Base-by-base conservation (phyloP, 2,113 vertebrate genomes). In the Halichoeres trimaculatus region DNA sequence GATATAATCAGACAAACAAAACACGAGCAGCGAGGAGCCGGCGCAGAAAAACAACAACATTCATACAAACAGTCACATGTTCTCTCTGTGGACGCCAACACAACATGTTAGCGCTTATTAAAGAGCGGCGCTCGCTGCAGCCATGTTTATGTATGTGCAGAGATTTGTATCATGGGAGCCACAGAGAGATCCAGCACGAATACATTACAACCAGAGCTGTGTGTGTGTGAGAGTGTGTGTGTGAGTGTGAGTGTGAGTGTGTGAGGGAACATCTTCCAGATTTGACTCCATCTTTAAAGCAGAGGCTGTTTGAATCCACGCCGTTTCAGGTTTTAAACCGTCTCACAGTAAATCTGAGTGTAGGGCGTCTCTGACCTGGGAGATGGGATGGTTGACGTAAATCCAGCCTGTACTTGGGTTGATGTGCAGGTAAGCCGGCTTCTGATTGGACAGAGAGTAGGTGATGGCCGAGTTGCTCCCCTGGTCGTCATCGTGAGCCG, bases 331-430 rank as follows among this genome's bases (percentile, higher is more conserved):
- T n/a, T n/a, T n/a, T n/a, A n/a, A n/a, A n/a, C n/a, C n/a, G n/a
- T n/a, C n/a, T n/a, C n/a, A n/a, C n/a, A n/a, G n/a, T n/a, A n/a
- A n/a, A n/a, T n/a, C n/a, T n/a, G n/a, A n/a, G n/a, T n/a, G n/a
- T n/a, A n/a, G n/a, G n/a, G n/a, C n/a, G n/a, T 41, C 13, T 10
- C 83, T 84, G 13, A 94, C 96, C 95, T 96, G 94, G 30, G 95
- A 93, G 13, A 97, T 94, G 0, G 89, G 93, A 4, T 84, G 83
- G 80, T 93, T 96, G 85, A 97, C 95, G 0, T 95, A 97, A 7
- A 97, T 86, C 96, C 96, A 97, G 70, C 96, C 96, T 0, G 95
- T 96, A 79, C 85, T 94, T 69, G 96, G 95, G 86, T 95, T 95
- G 89, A 97, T 95, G 86, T 94, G 94, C 81, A 97, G 93, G 89